Evolutionary conservation across 92 coral and sea anemone genomes (phyloP).

Genomic region (Pocillopora meandrina): DNA sequence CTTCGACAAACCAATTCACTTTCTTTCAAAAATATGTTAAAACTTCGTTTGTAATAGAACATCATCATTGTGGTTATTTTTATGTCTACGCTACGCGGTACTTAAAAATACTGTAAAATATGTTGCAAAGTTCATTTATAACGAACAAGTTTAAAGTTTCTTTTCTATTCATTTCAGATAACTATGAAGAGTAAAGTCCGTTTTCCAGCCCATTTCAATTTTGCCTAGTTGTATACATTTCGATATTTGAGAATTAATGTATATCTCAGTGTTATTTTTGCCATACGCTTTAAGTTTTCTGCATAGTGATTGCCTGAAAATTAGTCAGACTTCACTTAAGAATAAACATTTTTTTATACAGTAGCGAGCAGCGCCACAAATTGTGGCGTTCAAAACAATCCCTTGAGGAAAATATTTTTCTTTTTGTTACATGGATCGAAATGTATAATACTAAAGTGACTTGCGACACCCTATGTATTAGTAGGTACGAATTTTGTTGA

Average conservation of each 20-base stretch:
- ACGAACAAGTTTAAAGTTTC: slow-evolving; percentile 5
- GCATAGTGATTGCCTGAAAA: slow-evolving; percentile 5
- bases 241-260: slow-evolving; percentile 3
- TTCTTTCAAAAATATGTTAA: slow-evolving; percentile 11
- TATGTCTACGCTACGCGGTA: slow-evolving; percentile 11
- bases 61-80: not conserved
- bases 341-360: not conserved
- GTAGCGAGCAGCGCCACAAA: not conserved
- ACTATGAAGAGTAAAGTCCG: not conserved
- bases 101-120: slow-evolving; percentile 25
- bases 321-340: slow-evolving; percentile 12
- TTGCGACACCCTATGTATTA: slow-evolving; percentile 5
- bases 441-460: not conserved
- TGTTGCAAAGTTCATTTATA: slow-evolving; percentile 5
- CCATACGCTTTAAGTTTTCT: slow-evolving; percentile 10
- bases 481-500: slow-evolving; percentile 3
- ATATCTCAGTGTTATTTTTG: slow-evolving; percentile 16
- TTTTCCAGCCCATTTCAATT: slow-evolving; percentile 8
- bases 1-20: not conserved
- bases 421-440: slow-evolving; percentile 5
- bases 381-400: not conserved
- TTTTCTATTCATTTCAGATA: slow-evolving; percentile 17
- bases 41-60: slow-evolving; percentile 2
- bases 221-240: slow-evolving; percentile 1
- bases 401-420: not conserved